Conservation (phyloP, 2,113 vertebrate species). For the Paraplagusia blochii region DNA sequence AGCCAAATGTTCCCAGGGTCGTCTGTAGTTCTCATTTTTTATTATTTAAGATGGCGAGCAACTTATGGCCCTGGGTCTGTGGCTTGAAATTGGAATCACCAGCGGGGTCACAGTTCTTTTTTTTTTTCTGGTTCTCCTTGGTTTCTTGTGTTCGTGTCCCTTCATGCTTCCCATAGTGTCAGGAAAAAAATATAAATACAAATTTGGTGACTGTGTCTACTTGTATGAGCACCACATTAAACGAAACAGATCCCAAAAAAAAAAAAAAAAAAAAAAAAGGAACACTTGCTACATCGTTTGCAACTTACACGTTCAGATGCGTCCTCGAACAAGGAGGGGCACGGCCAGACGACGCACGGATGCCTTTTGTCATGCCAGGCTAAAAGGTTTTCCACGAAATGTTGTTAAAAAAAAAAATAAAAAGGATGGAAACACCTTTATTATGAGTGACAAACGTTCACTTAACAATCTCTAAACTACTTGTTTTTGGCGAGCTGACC, state of each 20-base stretch:
- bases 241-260: constrained; percentile 44
- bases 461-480: constrained; percentile 71
- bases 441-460: constrained; percentile 70
- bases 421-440: constrained; percentile 67
- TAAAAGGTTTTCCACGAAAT: constrained; percentile 73
- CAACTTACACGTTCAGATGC: constrained; percentile 69
- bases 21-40: not conserved
- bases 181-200: constrained; percentile 34
- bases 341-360: constrained; percentile 46
- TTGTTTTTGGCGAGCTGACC: constrained; percentile 61
- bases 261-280: constrained; percentile 21
- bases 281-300: constrained; percentile 79
- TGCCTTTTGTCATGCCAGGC: constrained; percentile 67
- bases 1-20: constrained; percentile 21
- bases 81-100: constrained; percentile 20
- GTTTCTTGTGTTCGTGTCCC: constrained; percentile 74
- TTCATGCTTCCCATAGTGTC: constrained; percentile 79
- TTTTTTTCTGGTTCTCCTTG: constrained; percentile 71
- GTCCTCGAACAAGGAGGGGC: constrained; percentile 42
- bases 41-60: not conserved
- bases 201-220: constrained; percentile 56
- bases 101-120: constrained; percentile 59
- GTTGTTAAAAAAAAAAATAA: constrained; percentile 56
- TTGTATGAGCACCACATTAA: constrained; percentile 72
- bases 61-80: constrained; percentile 29